A percentile compares a stretch with the other conserved stretches of the same genome.
Evolutionary conservation across 2,113 vertebrate species (phyloP).

Genomic region (Procapra przewalskii): DNA sequence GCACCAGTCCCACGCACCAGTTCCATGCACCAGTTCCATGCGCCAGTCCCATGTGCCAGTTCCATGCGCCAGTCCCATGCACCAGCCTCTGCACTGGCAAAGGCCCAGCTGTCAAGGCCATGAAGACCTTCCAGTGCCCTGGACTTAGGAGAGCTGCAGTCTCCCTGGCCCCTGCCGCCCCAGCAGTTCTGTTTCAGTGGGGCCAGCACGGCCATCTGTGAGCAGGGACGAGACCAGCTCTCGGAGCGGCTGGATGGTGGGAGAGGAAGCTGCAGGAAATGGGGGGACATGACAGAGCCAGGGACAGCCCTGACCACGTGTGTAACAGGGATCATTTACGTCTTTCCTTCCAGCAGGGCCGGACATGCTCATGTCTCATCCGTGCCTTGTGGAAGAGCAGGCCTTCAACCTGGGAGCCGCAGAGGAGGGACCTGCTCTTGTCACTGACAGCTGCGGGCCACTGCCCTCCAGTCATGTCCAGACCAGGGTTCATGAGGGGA

Average conservation of each 20-base stretch:
- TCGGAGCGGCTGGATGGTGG: background rate
- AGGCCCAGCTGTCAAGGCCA: fast-evolving
- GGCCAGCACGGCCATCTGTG: background rate
- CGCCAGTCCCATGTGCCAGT: fast-evolving
- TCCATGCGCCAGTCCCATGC: fast-evolving
- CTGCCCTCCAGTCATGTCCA: background rate
- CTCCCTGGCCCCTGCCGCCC: background rate
- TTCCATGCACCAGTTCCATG: no score
- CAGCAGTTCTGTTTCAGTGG: fast-evolving
- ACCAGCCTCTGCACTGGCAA: background rate
- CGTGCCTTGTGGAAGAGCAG: background rate
- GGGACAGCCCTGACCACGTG: background rate
- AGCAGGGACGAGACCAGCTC: background rate
- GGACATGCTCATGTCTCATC: background rate
- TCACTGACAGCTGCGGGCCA: background rate
- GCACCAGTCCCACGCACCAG: no score
- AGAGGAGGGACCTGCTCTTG: background rate
- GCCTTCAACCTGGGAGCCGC: background rate
- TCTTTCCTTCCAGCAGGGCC: background rate
- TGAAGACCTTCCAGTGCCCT: background rate
- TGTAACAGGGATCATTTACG: background rate
- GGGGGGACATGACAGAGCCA: background rate
- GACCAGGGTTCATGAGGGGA: background rate
- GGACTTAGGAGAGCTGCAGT: background rate
- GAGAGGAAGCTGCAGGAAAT: slow-evolving; percentile 23